These are phyloP conservation scores for Camptogramma bilineatum DNA, from an alignment of 2,888 invertebrate species.

Conservation along the genomic window DNA sequence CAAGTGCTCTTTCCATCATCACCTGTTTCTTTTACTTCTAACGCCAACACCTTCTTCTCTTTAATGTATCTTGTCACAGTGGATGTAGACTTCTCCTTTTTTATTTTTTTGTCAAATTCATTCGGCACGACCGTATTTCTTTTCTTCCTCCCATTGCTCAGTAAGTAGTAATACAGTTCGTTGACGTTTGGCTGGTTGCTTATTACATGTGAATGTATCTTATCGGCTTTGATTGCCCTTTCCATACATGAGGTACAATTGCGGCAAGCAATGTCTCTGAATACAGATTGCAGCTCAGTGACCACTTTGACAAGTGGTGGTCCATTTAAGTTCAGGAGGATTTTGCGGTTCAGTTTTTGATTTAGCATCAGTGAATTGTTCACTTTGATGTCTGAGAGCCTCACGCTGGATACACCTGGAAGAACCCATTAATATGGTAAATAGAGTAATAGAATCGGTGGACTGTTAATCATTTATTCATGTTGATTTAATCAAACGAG, in stretches of 20 bases:
- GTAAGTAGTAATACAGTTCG: slow-evolving; percentile 50
- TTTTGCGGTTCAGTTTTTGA: slow-evolving; percentile 44
- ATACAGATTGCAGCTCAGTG: slow-evolving; percentile 53
- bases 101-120: slow-evolving; percentile 34
- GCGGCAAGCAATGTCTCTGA: slow-evolving; percentile 54
- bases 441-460: background rate
- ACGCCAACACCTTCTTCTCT: slow-evolving; percentile 61
- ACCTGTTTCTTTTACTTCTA: slow-evolving; percentile 64
- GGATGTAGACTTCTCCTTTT: slow-evolving; percentile 46
- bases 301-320: slow-evolving; percentile 44
- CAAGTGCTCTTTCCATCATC: slow-evolving; percentile 47
- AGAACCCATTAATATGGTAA: background rate
- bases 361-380: slow-evolving; percentile 28
- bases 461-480: slow-evolving; percentile 5
- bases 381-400: slow-evolving; percentile 16
- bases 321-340: slow-evolving; percentile 51
- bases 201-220: slow-evolving; percentile 34
- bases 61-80: slow-evolving; percentile 64
- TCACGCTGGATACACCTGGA: slow-evolving; percentile 26
- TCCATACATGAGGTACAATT: slow-evolving; percentile 64
- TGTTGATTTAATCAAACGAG: slow-evolving; percentile 6
- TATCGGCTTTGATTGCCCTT: slow-evolving; percentile 56
- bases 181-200: slow-evolving; percentile 40
- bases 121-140: slow-evolving; percentile 15
- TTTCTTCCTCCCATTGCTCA: slow-evolving; percentile 33